A percentile compares a stretch with the other conserved stretches of the same genome.
Conservation (phyloP, 1,140 invertebrate genomes). For the Caenorhabditis remanei region DNA sequence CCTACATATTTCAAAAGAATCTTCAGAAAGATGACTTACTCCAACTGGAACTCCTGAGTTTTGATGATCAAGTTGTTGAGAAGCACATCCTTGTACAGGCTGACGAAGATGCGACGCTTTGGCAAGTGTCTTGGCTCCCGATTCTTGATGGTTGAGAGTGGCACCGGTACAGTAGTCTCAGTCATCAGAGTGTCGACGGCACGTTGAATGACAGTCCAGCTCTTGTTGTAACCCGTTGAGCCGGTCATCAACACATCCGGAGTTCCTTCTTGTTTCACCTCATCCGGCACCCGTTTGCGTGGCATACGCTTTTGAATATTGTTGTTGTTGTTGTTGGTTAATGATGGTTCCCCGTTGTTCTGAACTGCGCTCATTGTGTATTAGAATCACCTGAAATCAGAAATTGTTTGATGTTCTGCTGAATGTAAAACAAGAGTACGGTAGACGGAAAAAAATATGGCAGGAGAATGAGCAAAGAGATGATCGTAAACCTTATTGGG, state of each 20-base stretch:
- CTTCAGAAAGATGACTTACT: not conserved
- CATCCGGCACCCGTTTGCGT: not conserved
- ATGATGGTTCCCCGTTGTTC: not conserved
- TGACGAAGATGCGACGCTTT: conserved; percentile 42
- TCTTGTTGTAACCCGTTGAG: conserved; percentile 8
- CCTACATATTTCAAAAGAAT: not conserved
- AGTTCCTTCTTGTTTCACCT: not conserved
- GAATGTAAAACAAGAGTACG: not conserved
- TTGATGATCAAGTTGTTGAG: conserved; percentile 44
- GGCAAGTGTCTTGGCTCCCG: conserved; percentile 44
- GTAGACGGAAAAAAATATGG: not conserved
- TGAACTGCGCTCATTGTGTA: conserved; percentile 44
- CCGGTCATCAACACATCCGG: conserved; percentile 5
- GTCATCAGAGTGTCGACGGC: conserved; percentile 16
- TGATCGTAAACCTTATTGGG: not conserved
- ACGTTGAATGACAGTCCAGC: conserved; percentile 17
- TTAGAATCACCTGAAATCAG: conserved; percentile 25
- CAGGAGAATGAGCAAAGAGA: not conserved
- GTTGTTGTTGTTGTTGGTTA: conserved; percentile 37
- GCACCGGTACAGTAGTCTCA: conserved; percentile 13
- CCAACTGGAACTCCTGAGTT: conserved; percentile 25
- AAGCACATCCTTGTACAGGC: conserved; percentile 1
- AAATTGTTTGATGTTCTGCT: not conserved
- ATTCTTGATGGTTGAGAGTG: conserved; percentile 1
- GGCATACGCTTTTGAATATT: not conserved